Evolutionary conservation across 2,888 invertebrate genomes (phyloP).

Genomic region (Drosophila mayaguana): DNA sequence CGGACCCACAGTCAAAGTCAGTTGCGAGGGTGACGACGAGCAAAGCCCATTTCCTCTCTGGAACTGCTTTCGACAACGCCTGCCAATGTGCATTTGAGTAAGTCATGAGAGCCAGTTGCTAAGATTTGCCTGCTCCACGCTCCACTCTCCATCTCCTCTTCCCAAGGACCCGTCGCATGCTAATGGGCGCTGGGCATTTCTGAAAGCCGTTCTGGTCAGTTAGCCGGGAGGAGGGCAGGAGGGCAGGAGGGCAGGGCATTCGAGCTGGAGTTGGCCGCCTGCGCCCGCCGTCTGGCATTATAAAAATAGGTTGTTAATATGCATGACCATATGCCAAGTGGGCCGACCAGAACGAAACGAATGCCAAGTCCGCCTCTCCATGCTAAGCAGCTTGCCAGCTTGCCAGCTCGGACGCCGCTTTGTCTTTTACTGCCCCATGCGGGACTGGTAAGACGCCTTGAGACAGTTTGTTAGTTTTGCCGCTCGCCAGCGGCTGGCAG

Average conservation of each 20-base stretch:
- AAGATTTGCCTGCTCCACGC: conserved; percentile 40
- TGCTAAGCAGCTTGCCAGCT: conserved; percentile 58
- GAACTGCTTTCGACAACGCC: conserved; percentile 58
- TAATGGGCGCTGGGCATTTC: conserved; percentile 55
- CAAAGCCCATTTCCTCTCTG: conserved; percentile 62
- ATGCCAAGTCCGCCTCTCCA: conserved; percentile 50
- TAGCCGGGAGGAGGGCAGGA: conserved; percentile 24
- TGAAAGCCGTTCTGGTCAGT: conserved; percentile 65
- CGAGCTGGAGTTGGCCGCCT: conserved; percentile 8
- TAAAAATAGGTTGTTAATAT: conserved; percentile 83
- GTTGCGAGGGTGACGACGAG: conserved; percentile 47
- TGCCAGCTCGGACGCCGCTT: conserved; percentile 40
- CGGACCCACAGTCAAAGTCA: conserved; percentile 41
- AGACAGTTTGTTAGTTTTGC: conserved; percentile 57
- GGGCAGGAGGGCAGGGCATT: neutral
- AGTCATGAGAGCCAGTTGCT: conserved; percentile 61
- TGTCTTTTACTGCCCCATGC: conserved; percentile 53
- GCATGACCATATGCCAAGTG: conserved; percentile 81
- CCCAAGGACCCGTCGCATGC: conserved; percentile 34
- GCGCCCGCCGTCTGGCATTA: conserved; percentile 47
- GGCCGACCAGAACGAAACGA: conserved; percentile 44
- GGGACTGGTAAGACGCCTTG: conserved; percentile 42
- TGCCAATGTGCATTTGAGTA: conserved; percentile 71
- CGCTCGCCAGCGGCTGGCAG: neutral
- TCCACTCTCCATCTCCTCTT: neutral